Base-by-base conservation (phyloP, 2,113 vertebrate genomes). In the Chunga burmeisteri region DNA sequence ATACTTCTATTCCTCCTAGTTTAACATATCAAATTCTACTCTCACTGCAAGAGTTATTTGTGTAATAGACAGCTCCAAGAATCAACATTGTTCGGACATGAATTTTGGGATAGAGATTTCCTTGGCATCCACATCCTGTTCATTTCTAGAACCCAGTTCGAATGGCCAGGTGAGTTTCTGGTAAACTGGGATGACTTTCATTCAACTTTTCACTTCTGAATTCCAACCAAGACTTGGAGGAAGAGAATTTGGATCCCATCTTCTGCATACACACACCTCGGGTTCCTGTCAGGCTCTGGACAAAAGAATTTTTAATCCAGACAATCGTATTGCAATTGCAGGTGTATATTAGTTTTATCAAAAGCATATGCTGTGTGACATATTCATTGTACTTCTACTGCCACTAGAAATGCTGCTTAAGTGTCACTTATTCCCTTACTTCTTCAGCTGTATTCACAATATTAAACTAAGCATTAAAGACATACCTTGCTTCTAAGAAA, bases 201-300 rank as follows among this genome's bases (percentile, higher is more conserved):
- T 40, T 47, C 2, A 1, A 21, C 11, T 67, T 88, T 49, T 40
- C 73, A 56, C 23, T 74, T 46, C 3, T 18, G 27, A 66, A 62
- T 44, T 84, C 38, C 59, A 86, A 7, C 5, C 18, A 65, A 15
- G 25, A 56, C 14, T 1, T 55, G 53, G 77, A 83, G 18, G 10
- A 86, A 44, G 6, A 61, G 16, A 52, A 59, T 25, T 16, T 50
- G 10, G 11, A 77, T 42, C 5, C 19, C 32, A 38, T 42, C 11
- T 25, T 59, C 12, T 30, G 13, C 34, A 8, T 3, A 3, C 1
- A 3, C 25, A 47, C 15, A 3, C 18, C 6, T 20, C 5, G 6
- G 18, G 13, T 22, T 93, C 44, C 74, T n/a, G 21, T 36, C 79
- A 72, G 59, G 34, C 53, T 86, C 58, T 49, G 49, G 40, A 88